Evolutionary conservation across 2,113 vertebrate species (phyloP).

Genomic region (Corythaeola cristata): DNA sequence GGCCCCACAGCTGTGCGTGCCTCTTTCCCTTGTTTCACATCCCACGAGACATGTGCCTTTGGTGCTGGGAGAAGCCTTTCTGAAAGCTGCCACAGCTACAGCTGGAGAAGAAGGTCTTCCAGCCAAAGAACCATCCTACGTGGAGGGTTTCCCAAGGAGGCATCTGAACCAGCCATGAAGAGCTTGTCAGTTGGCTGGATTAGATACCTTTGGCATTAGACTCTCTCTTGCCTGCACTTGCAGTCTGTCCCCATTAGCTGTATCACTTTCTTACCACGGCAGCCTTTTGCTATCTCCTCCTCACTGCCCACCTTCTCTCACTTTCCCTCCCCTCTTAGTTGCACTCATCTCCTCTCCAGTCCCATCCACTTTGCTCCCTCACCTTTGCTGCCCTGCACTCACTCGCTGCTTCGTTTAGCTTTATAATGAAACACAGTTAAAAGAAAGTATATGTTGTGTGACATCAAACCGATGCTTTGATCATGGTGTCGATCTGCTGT

Average conservation of each 20-base stretch:
- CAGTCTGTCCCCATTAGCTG: accelerated
- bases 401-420: not conserved
- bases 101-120: not conserved
- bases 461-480: not conserved
- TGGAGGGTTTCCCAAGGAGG: not conserved
- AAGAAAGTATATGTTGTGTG: not conserved
- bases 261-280: accelerated
- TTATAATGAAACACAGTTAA: not conserved
- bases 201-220: not conserved
- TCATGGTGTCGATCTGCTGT: not conserved
- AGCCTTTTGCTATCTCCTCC: accelerated
- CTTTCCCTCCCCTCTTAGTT: not conserved
- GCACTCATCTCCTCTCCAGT: not conserved
- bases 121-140: not conserved
- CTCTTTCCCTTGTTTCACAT: not conserved
- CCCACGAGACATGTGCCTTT: accelerated
- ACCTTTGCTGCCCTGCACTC: not conserved
- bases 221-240: not conserved
- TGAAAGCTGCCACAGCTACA: not conserved
- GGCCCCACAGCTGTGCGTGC: not conserved
- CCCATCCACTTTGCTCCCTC: not conserved
- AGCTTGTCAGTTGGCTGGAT: not conserved
- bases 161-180: not conserved
- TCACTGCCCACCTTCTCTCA: not conserved
- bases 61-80: not conserved